Evolutionary conservation across 2,888 invertebrate genomes (phyloP).

Genomic region (Miltochrista miniata): DNA sequence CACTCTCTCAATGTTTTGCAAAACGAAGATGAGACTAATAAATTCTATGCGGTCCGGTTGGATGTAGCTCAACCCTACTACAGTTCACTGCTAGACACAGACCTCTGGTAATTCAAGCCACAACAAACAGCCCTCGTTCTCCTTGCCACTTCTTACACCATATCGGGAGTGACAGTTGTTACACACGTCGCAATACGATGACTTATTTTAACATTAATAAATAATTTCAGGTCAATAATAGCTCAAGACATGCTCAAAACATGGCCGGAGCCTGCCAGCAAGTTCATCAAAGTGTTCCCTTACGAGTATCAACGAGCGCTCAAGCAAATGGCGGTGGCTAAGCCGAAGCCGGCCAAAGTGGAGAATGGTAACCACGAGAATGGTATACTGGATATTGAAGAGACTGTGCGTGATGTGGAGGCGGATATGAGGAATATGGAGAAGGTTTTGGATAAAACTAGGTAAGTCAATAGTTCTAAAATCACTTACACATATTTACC

Average conservation of each 20-base stretch:
- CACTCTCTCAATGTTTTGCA: no score
- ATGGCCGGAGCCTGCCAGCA: constrained; percentile 90
- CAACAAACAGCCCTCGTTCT: no score
- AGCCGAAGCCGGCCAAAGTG: constrained; percentile 41
- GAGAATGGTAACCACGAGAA: constrained; percentile 62
- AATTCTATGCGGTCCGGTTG: no score
- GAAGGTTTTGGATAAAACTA: constrained; percentile 91
- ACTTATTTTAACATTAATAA: no score
- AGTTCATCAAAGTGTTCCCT: constrained; percentile 98
- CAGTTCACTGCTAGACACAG: no score
- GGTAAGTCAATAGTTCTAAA: constrained; percentile 63
- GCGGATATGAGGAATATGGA: constrained; percentile 92
- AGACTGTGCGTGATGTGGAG: constrained; percentile 90
- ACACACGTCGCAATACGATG: no score
- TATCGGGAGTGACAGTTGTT: no score
- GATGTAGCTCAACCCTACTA: no score
- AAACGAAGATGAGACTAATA: no score
- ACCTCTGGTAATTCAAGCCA: no score
- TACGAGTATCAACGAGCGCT: constrained; percentile 97
- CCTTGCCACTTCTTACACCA: no score
- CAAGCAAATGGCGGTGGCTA: constrained; percentile 81
- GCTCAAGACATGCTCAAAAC: constrained; percentile 90
- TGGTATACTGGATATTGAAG: constrained; percentile 92
- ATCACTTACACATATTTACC: no score
- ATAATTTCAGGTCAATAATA: constrained; percentile 85